Evolutionary conservation across 2,888 invertebrate genomes (phyloP).

Genomic region (Mimas tiliae): DNA sequence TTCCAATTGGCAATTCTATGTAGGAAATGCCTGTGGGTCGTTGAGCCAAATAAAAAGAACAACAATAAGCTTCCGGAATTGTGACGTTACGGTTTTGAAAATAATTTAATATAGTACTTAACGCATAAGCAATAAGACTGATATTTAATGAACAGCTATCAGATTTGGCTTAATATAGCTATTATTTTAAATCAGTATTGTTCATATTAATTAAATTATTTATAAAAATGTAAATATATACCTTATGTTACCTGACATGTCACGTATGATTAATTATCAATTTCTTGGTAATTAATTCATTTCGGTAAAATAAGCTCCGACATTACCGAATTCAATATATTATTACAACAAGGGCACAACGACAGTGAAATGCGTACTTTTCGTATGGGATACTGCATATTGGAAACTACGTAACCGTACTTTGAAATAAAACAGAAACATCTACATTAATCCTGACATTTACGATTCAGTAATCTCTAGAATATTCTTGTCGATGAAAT

Average conservation of each 20-base stretch:
- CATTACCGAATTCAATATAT: slow-evolving; percentile 6
- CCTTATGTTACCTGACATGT: slow-evolving; percentile 25
- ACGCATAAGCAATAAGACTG: background rate
- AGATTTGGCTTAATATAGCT: no score
- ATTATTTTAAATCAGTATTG: background rate
- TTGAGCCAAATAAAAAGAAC: slow-evolving; percentile 18
- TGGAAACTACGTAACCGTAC: background rate
- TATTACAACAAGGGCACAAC: background rate
- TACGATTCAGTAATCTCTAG: slow-evolving; percentile 10
- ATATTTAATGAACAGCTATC: background rate
- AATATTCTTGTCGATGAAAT: slow-evolving; percentile 10
- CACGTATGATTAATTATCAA: slow-evolving; percentile 20
- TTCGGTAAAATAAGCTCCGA: slow-evolving; percentile 18
- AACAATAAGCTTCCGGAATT: slow-evolving; percentile 9
- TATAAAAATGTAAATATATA: background rate
- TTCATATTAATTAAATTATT: background rate
- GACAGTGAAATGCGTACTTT: background rate
- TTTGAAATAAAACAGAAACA: background rate
- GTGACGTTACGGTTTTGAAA: slow-evolving; percentile 5
- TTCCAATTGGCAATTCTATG: slow-evolving; percentile 21
- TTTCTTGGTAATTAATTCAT: slow-evolving; percentile 22
- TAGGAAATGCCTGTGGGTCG: slow-evolving; percentile 14
- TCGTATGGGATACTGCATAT: background rate
- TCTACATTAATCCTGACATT: background rate
- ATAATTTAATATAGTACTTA: background rate